Evolutionary conservation across 2,888 invertebrate genomes (phyloP), one percentile per base, ranked within the genome.

Genomic region (Orthosia gothica): DNA sequence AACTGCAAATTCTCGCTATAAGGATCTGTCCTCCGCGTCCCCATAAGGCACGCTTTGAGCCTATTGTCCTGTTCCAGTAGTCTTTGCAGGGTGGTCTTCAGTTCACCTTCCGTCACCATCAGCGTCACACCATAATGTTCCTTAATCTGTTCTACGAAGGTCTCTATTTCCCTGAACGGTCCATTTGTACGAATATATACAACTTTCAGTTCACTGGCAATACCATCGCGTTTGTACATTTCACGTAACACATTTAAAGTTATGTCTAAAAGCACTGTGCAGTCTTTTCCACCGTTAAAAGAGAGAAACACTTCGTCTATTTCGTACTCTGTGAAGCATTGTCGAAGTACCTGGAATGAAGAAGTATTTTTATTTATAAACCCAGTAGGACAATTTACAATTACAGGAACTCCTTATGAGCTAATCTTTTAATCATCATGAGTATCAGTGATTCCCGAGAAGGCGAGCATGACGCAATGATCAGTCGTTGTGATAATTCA

Each of bases 211-310:
- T 94, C 93, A 85, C 95, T 93, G n/a, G 92, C 92, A 66, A 94
- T 89, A 47, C 95, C 87, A 5, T 93, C 90, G 12, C 88, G 83
- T 61, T 91, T 90, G 76, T 92, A 88, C 57, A 93, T 85, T 12
- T 94, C 89, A 73, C 90, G 87, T 58, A 97, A 75, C 76, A 93
- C 79, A 73, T 93, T 88, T 84, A 95, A 82, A 15, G 93, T 92
- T 47, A 96, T 87, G 81, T 96, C 96, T 81, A 99, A 95, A 18
- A 99, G 97, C 0, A 98, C 99, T 0, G 99, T 99, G 92, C 99
- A 99, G 95, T 99, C 99, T 96, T 99, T 99, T 2, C 99, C 99
- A 5, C 99, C 99, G 92, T 99, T 99, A 94, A 99, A 99, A 45
- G 99, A 98, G 49, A 99, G 92, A 89, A 99, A 99, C 20, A 99